Percentiles rank a stretch among this genome's conserved stretches.
Conservation (phyloP, 2,113 vertebrate species). For the Chaetodon auriga region DNA sequence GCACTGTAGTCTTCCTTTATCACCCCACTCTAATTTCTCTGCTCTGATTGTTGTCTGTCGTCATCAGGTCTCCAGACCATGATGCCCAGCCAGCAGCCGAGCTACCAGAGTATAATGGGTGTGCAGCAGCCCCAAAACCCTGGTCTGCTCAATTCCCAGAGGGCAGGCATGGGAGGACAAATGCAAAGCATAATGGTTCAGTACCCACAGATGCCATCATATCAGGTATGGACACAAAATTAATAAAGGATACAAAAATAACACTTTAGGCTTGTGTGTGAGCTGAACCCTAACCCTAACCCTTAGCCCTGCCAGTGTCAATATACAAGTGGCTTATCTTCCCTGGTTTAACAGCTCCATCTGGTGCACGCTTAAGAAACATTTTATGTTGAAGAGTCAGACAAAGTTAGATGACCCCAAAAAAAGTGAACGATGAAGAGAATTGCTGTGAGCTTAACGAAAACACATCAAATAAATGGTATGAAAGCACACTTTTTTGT, state of each 20-base stretch:
- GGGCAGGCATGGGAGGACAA: conserved; percentile 89
- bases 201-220: conserved; percentile 96
- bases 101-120: conserved; percentile 95
- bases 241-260: neutral
- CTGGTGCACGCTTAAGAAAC: conserved; percentile 22
- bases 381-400: neutral
- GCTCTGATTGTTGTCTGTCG: neutral
- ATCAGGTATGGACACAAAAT: conserved; percentile 87
- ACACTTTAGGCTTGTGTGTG: neutral
- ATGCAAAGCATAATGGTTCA: conserved; percentile 99
- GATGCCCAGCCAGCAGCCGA: conserved; percentile 95
- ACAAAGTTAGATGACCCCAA: neutral
- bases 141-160: conserved; percentile 91
- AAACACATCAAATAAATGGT: neutral
- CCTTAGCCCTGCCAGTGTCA: neutral
- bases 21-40: neutral
- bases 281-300: neutral
- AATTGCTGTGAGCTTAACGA: neutral
- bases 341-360: conserved; percentile 20
- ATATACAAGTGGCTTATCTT: neutral
- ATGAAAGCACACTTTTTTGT: neutral
- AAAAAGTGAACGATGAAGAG: too few species aligned
- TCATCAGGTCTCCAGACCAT: conserved; percentile 93
- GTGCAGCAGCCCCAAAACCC: conserved; percentile 95
- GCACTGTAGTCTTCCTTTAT: neutral